Percentiles rank a stretch among this genome's conserved stretches.
These are phyloP conservation scores for Dolichotis patagonum DNA, from an alignment of 2,113 vertebrate species.

Conservation along the genomic window DNA sequence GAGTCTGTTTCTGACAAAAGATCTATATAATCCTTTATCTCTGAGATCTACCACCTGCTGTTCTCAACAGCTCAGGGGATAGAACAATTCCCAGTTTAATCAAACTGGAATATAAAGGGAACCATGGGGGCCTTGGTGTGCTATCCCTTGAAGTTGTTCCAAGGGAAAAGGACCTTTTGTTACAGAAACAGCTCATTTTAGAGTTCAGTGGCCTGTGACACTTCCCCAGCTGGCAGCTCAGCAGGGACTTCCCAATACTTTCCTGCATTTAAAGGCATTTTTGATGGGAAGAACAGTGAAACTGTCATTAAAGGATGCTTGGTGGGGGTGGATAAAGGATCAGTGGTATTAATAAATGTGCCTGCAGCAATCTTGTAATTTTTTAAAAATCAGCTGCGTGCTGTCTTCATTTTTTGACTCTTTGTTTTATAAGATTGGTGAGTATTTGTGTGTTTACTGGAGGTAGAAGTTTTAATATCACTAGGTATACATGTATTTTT, in stretches of 20 bases:
- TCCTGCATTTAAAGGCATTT: constrained; percentile 60
- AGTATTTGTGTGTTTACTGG: background rate
- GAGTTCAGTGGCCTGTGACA: constrained; percentile 78
- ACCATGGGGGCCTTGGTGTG: background rate
- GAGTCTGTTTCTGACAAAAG: constrained; percentile 59
- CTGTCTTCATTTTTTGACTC: background rate
- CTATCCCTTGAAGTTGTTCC: constrained; percentile 48
- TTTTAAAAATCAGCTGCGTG: background rate
- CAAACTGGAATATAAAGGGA: constrained; percentile 68
- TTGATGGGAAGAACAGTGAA: constrained; percentile 42
- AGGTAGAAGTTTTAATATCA: background rate
- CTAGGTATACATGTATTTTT: background rate
- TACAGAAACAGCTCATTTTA: constrained; percentile 76
- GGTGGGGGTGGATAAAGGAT: background rate
- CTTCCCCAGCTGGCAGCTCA: constrained; percentile 70
- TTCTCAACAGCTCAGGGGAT: constrained; percentile 42
- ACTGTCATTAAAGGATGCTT: background rate
- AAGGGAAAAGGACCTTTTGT: constrained; percentile 69
- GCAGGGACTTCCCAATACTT: constrained; percentile 60
- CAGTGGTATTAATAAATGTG: background rate
- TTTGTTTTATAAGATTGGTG: background rate
- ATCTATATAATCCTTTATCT: constrained; percentile 60
- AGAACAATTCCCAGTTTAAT: constrained; percentile 78
- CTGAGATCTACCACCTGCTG: constrained; percentile 63
- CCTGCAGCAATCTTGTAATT: background rate